Evolutionary conservation across 2,797 vertebrate species (phyloP), one percentile per base, ranked within the genome.

Genomic region (Bradypus variegatus): DNA sequence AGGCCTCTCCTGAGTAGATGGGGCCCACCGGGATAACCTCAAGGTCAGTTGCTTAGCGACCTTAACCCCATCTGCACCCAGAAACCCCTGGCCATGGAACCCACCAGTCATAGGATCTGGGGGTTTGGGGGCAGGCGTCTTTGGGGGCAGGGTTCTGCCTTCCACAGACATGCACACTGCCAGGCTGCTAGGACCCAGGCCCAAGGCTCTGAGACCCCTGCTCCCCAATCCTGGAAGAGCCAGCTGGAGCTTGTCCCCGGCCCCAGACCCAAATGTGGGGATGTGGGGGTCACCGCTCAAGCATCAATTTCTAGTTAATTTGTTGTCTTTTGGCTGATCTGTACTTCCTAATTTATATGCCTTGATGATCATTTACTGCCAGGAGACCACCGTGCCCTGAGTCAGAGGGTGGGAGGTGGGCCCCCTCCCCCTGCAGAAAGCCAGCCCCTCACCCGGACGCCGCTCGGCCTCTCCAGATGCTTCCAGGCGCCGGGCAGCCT

Each of bases 301-400:
- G 31, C 2, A 8, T 36, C 69, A 31, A 69, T 75, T 21, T 72
- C 33, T 25, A 50, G 50, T 11, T 14, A 50, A 50, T 50, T 31
- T 2, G 64, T 41, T 62, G 12, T 11, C 25, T 72, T 78, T 67
- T 13, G 1, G 4, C n/a, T 79, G 38, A n/a, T 25, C 58, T 69
- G 50, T 27, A 50, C 3, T 70, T 45, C 62, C 48, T 91, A 5
- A 16, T 48, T 73, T 8, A 21, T 16, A 60, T 2, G 2, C 48
- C 67, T 60, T 69, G 13, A 48, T 19, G 21, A 18, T 60, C 48
- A 25, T 23, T 15, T 8, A 31, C 4, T 55, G 70, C 45, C 53
- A 70, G 62, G 12, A 33, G 64, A 31, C 65, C 62, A 27, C 1
- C 3, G 1, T 0, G 0, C 67, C 33, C 50, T 0, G 25, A 73